Conservation (phyloP, 2,888 invertebrate genomes). For the Branchellion lobata region DNA sequence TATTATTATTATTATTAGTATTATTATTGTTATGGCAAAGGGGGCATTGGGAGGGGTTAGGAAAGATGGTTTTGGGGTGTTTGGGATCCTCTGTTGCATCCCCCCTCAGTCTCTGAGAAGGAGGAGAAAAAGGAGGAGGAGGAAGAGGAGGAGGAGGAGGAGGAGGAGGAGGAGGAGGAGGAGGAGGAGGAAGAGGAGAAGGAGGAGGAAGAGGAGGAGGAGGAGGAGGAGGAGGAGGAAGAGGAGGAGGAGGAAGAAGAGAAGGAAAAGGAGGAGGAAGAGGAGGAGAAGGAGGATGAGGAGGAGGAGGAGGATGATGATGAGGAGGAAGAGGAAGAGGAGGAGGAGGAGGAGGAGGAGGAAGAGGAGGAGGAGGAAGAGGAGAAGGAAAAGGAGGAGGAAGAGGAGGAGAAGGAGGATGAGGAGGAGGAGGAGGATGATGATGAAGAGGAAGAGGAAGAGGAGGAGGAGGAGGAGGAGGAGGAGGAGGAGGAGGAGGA, state of each 20-base stretch:
- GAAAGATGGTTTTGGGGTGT: constrained; percentile 86
- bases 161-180: not conserved
- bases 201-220: not conserved
- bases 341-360: not conserved
- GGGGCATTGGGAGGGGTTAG: constrained; percentile 71
- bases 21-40: constrained; percentile 55
- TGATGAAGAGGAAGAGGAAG: constrained; percentile 15
- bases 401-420: too few species aligned
- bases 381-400: not conserved
- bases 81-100: constrained; percentile 84
- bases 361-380: not conserved
- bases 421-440: too few species aligned
- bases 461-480: not conserved
- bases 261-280: not conserved
- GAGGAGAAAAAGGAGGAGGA: not conserved
- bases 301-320: too few species aligned
- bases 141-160: not conserved
- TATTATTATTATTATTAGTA: constrained; percentile 12
- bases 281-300: too few species aligned
- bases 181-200: not conserved
- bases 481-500: not conserved
- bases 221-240: not conserved
- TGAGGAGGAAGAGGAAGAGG: not conserved
- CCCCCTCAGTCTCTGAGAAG: constrained; percentile 72
- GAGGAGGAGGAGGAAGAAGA: not conserved